Base-by-base conservation (phyloP, 2,113 vertebrate species). In the Propithecus coquereli region DNA sequence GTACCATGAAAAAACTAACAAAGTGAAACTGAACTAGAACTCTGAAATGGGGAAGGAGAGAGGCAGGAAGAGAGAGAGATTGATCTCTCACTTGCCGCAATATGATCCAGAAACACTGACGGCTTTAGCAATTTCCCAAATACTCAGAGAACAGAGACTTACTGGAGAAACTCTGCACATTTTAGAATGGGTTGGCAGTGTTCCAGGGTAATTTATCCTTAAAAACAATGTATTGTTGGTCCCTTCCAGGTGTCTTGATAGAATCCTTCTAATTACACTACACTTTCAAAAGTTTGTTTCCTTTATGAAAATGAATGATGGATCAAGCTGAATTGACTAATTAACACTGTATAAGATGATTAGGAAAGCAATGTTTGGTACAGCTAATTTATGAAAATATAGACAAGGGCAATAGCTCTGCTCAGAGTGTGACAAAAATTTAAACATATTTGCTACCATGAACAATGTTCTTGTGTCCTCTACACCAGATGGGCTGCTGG, bases 401-500 rank as follows among this genome's bases (percentile, higher is more conserved):
- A 85, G 92, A 40, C 83, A 71, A 90, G 73, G 81, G 77, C 45
- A 92, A 96, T 63, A 80, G 37, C 68, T 95, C 77, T 63, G 16
- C 54, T 82, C 92, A 86, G 71, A 73, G 40, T 45, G 47, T 70
- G 74, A 68, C 80, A 95, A 50, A 86, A n/a, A 86, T 25, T 50
- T 77, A 82, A 89, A 87, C 66, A 61, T 68, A 95, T 93, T 95
- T 95, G 81, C 66, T 79, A 23, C 22, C 2, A 1, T 65, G 81
- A 95, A 86, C 93, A 94, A 32, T 77, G 87, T 91, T 92, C 68
- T 82, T 3, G 0, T 74, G 65, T 85, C 59, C 94, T 43, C 52
- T 92, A 83, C 81, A 96, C 76, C 88, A 96, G 92, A 96, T 90
- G 87, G 90, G 76, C 85, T 92, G 77, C 70, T 83, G 81, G 88